Evolutionary conservation across 2,888 invertebrate genomes (phyloP), one percentile per base, ranked within the genome.

Genomic region (Capitulum mitella): DNA sequence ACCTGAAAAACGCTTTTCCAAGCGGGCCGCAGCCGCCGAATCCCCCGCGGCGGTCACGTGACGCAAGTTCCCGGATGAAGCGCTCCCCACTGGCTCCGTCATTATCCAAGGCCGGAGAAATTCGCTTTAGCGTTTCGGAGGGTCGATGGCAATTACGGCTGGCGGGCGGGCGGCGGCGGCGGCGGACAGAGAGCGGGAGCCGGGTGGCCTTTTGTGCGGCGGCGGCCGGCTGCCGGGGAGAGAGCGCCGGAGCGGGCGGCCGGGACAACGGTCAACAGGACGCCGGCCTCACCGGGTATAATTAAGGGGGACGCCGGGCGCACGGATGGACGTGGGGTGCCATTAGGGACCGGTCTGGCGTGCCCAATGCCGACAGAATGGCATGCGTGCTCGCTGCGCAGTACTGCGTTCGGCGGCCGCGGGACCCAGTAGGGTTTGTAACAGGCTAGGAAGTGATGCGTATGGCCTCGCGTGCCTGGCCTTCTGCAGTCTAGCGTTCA

Each of bases 1-100:
- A 34, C 70, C 37, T 37, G 70, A 70, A 70, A 70, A 70, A 70
- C 70, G 70, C 70, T 37, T 34, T 32, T 70, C 70, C 22, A 37
- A 34, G 70, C 70, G 70, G 70, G 34, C 70, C 19, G 64, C 70
- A 70, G 70, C 70, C 37, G 70, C 37, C 75, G 75, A 29, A 43
- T 75, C 75, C 43, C 74, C 74, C 46, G 70, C 75, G 75, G 75
- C 75, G 75, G 46, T 75, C 75, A 75, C 75, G 75, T 75, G 75
- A 75, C 46, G n/a, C 43, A 46, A 75, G 75, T 75, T 75, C 75
- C 75, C 75, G 75, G 75, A 75, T 75, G 75, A 43, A 29, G 14
- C 70, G 37, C 70, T 70, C 70, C 70, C 70, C 37, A 54, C 54
- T n/a, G 54, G 54, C 54, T 54, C n/a, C 70, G 70, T 37, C 70